Base-by-base conservation (phyloP, 2,888 invertebrate genomes). In the Sinodicranocentrus sp. region DNA sequence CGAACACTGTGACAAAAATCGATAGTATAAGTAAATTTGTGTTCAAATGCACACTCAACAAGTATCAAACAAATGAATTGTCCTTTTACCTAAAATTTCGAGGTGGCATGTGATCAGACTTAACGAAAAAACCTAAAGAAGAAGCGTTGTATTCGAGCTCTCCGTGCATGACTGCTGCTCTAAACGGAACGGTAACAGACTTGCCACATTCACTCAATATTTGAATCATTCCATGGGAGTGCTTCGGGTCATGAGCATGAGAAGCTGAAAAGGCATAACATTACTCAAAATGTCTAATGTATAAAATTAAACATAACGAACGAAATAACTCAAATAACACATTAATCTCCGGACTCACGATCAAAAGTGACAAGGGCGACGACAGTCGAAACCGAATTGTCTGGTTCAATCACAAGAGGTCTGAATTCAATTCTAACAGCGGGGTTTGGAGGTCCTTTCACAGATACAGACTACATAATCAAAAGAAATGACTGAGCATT, bases 281-380 rank as follows among this genome's bases (percentile, higher is more conserved):
- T 43, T n/a, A 54, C n/a, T 54, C 21, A n/a, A n/a, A n/a, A n/a
- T n/a, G n/a, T n/a, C n/a, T n/a, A n/a, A n/a, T n/a, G n/a, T n/a
- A n/a, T n/a, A n/a, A n/a, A n/a, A n/a, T n/a, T n/a, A n/a, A n/a
- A n/a, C n/a, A n/a, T n/a, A n/a, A n/a, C n/a, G n/a, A n/a, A n/a
- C n/a, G n/a, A n/a, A n/a, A n/a, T n/a, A n/a, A n/a, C n/a, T n/a
- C n/a, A n/a, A n/a, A n/a, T n/a, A n/a, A n/a, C n/a, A n/a, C n/a
- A n/a, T n/a, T n/a, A n/a, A n/a, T n/a, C n/a, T n/a, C n/a, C n/a
- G n/a, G 86, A 91, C 93, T 92, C 90, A 95, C 95, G 95, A 91
- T 94, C 93, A 87, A 95, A 93, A 75, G 93, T 93, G 85, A 95
- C 91, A 78, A 93, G 92, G 76, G 95, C 95, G 71, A 95, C 92